A percentile compares a stretch with the other conserved stretches of the same genome.
phyloP scores from a whole-genome alignment of 2,113 vertebrate species.

The Ondatra zibethicus region DNA sequence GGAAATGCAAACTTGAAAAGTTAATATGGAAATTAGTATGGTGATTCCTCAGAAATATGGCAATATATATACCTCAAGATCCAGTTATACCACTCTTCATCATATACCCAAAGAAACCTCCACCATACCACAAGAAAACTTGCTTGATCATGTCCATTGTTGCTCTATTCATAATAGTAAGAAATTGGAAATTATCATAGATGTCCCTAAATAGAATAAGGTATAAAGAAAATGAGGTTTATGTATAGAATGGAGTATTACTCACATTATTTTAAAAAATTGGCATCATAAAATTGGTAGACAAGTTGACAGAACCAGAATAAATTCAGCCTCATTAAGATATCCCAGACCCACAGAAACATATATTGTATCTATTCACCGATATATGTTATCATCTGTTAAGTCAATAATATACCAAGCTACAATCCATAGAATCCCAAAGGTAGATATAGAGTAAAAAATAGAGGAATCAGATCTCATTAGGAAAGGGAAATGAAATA shows the following conservation, averaged over 20 bases:
- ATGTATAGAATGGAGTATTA: neutral
- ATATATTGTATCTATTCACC: neutral
- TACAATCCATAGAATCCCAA: neutral
- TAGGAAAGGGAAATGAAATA: neutral
- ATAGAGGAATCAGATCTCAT: no score
- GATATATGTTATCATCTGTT: neutral
- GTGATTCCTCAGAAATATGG: neutral
- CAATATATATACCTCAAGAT: neutral
- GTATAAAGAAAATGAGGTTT: neutral
- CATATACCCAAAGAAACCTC: neutral
- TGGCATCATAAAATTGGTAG: neutral
- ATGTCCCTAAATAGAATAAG: neutral
- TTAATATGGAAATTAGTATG: neutral
- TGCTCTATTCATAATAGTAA: neutral
- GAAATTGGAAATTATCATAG: neutral
- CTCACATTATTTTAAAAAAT: neutral
- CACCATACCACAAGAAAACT: neutral
- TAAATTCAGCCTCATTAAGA: neutral
- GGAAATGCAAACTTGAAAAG: neutral
- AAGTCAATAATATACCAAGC: neutral
- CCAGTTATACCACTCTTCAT: neutral
- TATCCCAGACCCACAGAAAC: neutral
- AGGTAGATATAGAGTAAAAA: neutral
- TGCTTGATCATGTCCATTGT: neutral
- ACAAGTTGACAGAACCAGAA: neutral